Conservation (phyloP, 2,888 invertebrate species). For the Minunthozetes semirufus region DNA sequence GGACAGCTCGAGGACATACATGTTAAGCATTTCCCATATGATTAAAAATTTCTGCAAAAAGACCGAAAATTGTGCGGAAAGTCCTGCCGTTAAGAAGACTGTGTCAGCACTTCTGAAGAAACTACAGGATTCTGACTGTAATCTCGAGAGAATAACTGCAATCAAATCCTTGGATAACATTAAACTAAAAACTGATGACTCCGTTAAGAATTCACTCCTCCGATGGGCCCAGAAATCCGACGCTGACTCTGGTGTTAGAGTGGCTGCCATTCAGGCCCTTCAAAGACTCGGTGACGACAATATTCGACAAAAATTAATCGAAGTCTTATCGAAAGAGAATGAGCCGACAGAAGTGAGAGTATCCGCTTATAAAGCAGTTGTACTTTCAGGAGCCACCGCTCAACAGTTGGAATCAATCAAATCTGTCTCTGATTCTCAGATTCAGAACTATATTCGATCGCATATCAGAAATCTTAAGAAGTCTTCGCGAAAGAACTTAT, state of each 20-base stretch:
- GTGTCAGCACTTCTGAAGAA: not conserved
- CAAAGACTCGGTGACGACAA: constrained; percentile 3
- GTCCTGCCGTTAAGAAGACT: constrained; percentile 17
- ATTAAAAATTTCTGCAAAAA: constrained; percentile 26
- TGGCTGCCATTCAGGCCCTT: constrained; percentile 29
- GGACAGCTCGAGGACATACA: not conserved
- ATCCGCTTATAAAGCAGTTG: constrained; percentile 15
- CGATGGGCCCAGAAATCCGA: constrained; percentile 21
- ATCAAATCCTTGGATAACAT: constrained; percentile 28
- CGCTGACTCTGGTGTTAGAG: constrained; percentile 15
- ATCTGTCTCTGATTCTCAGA: constrained; percentile 1
- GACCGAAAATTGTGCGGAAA: constrained; percentile 15
- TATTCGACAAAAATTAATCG: constrained; percentile 18
- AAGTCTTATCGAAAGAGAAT: constrained; percentile 6
- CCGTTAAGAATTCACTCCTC: not conserved
- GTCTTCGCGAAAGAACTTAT: not conserved
- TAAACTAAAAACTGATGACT: constrained; percentile 15
- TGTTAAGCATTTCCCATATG: constrained; percentile 20
- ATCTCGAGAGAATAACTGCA: not conserved
- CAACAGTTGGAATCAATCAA: not conserved
- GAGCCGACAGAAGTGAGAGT: constrained; percentile 24
- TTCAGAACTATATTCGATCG: constrained; percentile 30
- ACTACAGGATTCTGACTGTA: not conserved
- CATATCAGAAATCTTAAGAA: constrained; percentile 26
- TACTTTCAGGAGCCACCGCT: not conserved